Evolutionary conservation across 92 coral and sea anemone species (phyloP), one percentile per base, ranked within the genome.

Genomic region (Scolanthus callimorphus): DNA sequence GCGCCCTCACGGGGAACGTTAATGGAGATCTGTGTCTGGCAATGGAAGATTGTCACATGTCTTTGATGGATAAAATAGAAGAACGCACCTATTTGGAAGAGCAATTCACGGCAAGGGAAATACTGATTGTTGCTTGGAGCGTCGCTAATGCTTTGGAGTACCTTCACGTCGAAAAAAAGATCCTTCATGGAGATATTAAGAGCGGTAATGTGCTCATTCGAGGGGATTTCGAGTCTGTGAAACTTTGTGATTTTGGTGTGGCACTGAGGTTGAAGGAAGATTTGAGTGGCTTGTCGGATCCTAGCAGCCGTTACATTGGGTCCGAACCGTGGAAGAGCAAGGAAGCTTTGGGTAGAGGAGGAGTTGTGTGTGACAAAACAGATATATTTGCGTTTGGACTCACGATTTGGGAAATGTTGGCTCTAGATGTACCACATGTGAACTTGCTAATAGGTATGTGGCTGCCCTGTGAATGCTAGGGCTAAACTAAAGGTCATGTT

Each of bases 281-380:
- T 50, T 60, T 92, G 9, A 80, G 84, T 31, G 92, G 96, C 21
- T 50, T 89, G 27, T 78, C 69, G 54, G 80, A 85, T 30, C 77
- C 88, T 20, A 65, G 63, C 15, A 82, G 76, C 45, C 76, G 77
- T 34, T 92, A 92, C 57, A 74, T 82, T n/a, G 98, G 98, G 20
- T 88, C 98, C 45, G 98, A 92, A 51, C 98, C 98, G 12, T 92
- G 98, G 98, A 92, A 84, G 55, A 79, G 94, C 31, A 88, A 79
- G 52, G 98, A 92, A 21, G 98, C 89, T 11, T 43, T 92, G 48
- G 65, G 71, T 37, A 78, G 71, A 67, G 85, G 85, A 25, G 85
- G 76, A 3, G 45, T 49, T 3, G 91, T 92, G 51, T 69, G 95
- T 22, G 98, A 92, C 72, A 92, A 74, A 51, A 75, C 98, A 3